Percentiles rank a stretch among this genome's conserved stretches.
These are phyloP conservation scores for Thalpophila matura DNA, from an alignment of 2,888 invertebrate species.

Conservation along the genomic window DNA sequence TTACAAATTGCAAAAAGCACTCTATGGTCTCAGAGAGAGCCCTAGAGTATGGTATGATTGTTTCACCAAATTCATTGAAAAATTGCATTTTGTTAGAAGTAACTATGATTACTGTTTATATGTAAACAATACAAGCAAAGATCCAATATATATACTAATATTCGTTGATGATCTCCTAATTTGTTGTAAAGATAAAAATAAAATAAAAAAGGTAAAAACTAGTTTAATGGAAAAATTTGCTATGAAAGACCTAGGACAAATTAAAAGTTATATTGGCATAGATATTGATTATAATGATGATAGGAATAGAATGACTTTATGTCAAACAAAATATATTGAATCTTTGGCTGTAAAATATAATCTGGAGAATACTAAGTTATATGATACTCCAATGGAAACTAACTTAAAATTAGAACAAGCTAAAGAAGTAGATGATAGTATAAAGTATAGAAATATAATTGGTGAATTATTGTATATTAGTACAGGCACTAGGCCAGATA, in stretches of 20 bases:
- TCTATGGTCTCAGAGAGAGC: constrained; percentile 63
- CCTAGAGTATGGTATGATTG: constrained; percentile 61
- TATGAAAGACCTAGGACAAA: constrained; percentile 68
- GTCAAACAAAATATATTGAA: constrained; percentile 59
- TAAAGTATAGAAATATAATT: constrained; percentile 66
- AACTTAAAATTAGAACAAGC: constrained; percentile 57
- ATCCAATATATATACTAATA: constrained; percentile 57
- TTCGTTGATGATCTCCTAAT: constrained; percentile 65
- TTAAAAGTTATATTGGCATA: too few relatives aligned
- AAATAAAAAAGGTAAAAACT: constrained; percentile 54
- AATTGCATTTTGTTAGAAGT: constrained; percentile 51
- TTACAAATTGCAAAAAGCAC: constrained; percentile 63
- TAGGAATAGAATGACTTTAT: too few relatives aligned
- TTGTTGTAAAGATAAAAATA: constrained; percentile 60
- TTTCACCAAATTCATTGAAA: constrained; percentile 37
- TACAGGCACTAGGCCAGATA: constrained; percentile 68
- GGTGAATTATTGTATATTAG: constrained; percentile 68
- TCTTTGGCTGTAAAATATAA: constrained; percentile 58
- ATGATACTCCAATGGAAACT: constrained; percentile 60
- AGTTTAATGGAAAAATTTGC: constrained; percentile 55
- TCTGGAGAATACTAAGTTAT: constrained; percentile 64
- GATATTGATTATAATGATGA: too few relatives aligned
- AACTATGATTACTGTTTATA: constrained; percentile 60
- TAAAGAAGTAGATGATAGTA: constrained; percentile 50
- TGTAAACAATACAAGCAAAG: constrained; percentile 44